Conservation (phyloP, 1,140 invertebrate species). For the Micrasema minimum region DNA sequence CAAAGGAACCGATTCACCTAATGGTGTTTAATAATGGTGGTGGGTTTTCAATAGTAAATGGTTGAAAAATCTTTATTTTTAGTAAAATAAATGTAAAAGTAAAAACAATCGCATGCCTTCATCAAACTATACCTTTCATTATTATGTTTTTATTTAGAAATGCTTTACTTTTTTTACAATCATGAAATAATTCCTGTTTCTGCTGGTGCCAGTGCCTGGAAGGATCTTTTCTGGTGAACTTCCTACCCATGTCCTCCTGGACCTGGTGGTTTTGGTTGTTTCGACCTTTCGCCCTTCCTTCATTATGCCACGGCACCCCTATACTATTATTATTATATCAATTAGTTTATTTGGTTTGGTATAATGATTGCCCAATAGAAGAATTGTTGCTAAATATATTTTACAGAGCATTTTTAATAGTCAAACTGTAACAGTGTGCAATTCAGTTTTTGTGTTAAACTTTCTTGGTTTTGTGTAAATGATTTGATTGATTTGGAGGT, state of each 20-base stretch:
- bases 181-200: slow-evolving; percentile 9
- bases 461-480: slow-evolving; percentile 24
- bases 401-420: slow-evolving; percentile 5
- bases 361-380: slow-evolving; percentile 51
- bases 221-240: background rate
- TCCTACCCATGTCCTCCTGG: slow-evolving; percentile 3
- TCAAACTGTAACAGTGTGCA: slow-evolving; percentile 32
- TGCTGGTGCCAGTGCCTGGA: background rate
- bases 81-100: too few species aligned
- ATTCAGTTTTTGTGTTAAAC: slow-evolving; percentile 28
- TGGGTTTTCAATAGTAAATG: too few species aligned
- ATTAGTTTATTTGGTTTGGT: slow-evolving; percentile 35
- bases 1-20: too few species aligned
- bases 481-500: slow-evolving; percentile 26
- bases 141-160: slow-evolving; percentile 30
- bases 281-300: slow-evolving; percentile 21
- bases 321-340: slow-evolving; percentile 35
- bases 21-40: too few species aligned
- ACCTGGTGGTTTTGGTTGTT: background rate
- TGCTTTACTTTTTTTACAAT: slow-evolving; percentile 25
- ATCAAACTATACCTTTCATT: slow-evolving; percentile 15
- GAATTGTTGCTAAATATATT: slow-evolving; percentile 41
- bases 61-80: too few species aligned
- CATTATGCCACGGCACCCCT: slow-evolving; percentile 40
- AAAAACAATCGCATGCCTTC: too few species aligned